Base-by-base conservation (phyloP, 1,140 invertebrate species). In the Zaprionus kolodkinae region DNA sequence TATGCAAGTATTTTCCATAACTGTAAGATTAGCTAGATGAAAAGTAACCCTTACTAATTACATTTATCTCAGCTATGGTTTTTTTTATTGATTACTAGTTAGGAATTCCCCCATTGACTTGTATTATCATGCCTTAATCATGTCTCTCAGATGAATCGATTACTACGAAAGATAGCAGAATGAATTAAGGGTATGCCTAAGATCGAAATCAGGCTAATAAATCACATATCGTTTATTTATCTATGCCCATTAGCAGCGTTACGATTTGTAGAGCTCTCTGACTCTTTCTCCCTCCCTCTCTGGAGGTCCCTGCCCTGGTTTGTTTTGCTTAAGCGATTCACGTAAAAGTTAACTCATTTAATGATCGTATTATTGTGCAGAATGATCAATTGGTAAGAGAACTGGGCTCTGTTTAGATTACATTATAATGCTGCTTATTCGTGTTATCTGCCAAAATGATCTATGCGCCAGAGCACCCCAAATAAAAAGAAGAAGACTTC, bases 291-390 rank as follows among this genome's bases (percentile, higher is more conserved):
- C 6, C 36, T 12, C 17, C 25, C 12, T 52, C 12, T 21, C 45
- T n/a, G 33, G n/a, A n/a, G n/a, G n/a, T n/a, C n/a, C n/a, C n/a
- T n/a, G n/a, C n/a, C n/a, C n/a, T n/a, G n/a, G n/a, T n/a, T n/a
- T n/a, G n/a, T n/a, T 55, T 59, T 43, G 43, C 45, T 40, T 63
- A 74, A 35, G 10, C 66, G 30, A 70, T 70, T 52, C 60, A 71
- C 67, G 68, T 64, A 64, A 15, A 57, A 35, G 40, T 80, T 72
- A 56, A 35, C 35, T 67, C 62, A 50, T 71, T 33, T 57, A 73
- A 71, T 84, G 80, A 63, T 82, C 40, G 40, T 25, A 75, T 72
- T 85, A 86, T 56, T 54, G 56, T 60, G 65, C 33, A 40, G 45
- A 67, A 67, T 79, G 64, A 70, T 66, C 63, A 82, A 70, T 70